Conservation (phyloP, 2,797 vertebrate genomes). For the Danio jaintianensis region DNA sequence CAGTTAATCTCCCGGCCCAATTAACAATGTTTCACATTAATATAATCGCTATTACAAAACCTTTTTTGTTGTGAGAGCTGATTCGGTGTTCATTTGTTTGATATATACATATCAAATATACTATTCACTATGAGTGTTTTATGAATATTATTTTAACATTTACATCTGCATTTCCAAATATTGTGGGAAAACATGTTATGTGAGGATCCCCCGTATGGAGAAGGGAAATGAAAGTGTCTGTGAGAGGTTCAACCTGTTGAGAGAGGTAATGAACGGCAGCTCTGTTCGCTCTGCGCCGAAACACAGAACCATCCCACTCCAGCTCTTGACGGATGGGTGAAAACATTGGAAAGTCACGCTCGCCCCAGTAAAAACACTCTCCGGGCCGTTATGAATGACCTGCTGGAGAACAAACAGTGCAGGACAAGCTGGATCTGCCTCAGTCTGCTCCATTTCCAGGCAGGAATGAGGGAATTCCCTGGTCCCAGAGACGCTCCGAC, state of each 20-base stretch:
- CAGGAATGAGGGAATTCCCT: constrained; percentile 67
- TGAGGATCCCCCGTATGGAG: constrained; percentile 73
- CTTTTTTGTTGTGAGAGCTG: no score
- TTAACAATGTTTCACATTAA: no score
- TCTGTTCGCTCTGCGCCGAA: constrained; percentile 61
- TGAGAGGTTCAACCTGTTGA: constrained; percentile 77
- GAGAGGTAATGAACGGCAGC: constrained; percentile 73
- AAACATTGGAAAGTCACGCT: constrained; percentile 71
- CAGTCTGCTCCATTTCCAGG: constrained; percentile 61
- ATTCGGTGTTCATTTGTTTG: no score
- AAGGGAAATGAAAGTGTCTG: constrained; percentile 77
- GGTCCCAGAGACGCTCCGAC: constrained; percentile 57
- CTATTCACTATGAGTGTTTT: no score
- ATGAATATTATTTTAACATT: no score
- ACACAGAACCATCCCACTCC: constrained; percentile 61
- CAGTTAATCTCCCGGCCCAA: no score
- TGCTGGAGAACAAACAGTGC: constrained; percentile 66
- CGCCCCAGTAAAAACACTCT: constrained; percentile 74
- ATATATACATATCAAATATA: no score
- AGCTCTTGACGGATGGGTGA: constrained; percentile 74
- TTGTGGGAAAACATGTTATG: no score
- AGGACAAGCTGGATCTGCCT: constrained; percentile 45
- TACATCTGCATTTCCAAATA: no score
- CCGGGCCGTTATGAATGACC: constrained; percentile 73
- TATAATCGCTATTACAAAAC: no score